Evolutionary conservation across 1,140 invertebrate species (phyloP).

Genomic region (Gonatopus flavifemur): DNA sequence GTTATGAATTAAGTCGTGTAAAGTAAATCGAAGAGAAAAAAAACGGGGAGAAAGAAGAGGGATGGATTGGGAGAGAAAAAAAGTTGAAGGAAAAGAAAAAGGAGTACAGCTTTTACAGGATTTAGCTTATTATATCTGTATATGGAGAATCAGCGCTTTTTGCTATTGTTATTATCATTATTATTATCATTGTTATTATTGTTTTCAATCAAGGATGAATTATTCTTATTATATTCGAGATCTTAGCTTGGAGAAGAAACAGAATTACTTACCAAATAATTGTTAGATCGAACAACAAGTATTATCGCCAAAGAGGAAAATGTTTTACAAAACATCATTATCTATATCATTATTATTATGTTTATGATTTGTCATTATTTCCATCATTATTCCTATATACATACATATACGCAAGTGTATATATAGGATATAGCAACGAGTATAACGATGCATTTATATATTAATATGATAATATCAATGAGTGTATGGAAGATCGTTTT

Average conservation of each 20-base stretch:
- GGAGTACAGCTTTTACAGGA: too few species aligned
- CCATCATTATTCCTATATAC: conserved; percentile 35
- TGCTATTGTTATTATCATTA: conserved; percentile 26
- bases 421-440: conserved; percentile 33
- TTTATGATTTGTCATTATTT: conserved; percentile 22
- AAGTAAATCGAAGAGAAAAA: too few species aligned
- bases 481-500: conserved; percentile 21
- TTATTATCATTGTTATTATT: conserved; percentile 20
- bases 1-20: too few species aligned
- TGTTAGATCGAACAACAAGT: background rate
- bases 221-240: conserved; percentile 23
- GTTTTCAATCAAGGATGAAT: conserved; percentile 14
- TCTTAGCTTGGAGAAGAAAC: too few species aligned
- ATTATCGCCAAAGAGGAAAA: background rate
- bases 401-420: too few species aligned
- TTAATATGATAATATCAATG: conserved; percentile 21
- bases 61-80: too few species aligned
- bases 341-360: background rate
- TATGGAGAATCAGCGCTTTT: too few species aligned
- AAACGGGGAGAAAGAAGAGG: too few species aligned
- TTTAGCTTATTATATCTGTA: too few species aligned
- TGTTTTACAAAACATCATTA: background rate
- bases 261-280: too few species aligned
- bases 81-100: too few species aligned
- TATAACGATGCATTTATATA: conserved; percentile 32